Evolutionary conservation across 2,797 vertebrate species (phyloP), one percentile per base, ranked within the genome.

Genomic region (Megalops cyprinoides): DNA sequence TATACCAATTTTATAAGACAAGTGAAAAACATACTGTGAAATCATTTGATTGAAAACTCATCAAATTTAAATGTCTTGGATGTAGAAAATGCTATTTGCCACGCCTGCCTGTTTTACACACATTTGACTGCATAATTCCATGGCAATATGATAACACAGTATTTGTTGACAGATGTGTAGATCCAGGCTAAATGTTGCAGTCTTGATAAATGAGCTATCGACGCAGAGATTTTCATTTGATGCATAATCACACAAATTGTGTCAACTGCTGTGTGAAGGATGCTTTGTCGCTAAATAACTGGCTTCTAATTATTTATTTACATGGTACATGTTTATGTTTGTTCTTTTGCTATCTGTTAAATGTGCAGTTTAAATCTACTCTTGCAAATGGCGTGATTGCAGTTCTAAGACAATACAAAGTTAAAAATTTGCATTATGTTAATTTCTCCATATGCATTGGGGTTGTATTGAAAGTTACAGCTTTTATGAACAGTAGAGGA

Each of bases 121-220:
- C n/a, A 73, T 46, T 46, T 73, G 18, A 44, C 12, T 44, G 69
- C 18, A 18, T 42, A 20, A 10, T 73, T 37, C 23, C 12, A 10
- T 46, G 69, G 69, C 37, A 15, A n/a, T 23, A 23, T 7, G 1
- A 46, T n/a, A 14, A 46, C 7, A 25, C 3, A n/a, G 69, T 20
- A 44, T 73, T 73, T 44, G 42, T 10, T 44, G 69, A 65, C 69
- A 74, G n/a, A 74, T 73, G 42, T 73, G n/a, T 44, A 46, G 69
- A 44, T 46, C n/a, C 4, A 46, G 39, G 69, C 46, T 14, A 48
- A 48, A 74, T 49, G 49, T 74, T 39, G 5, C 44, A 74, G 23
- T 42, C 44, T 49, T 74, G 49, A 48, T 67, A 74, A 46, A 48
- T 74, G n/a, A 28, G 25, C 71, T 49, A 71, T 74, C 42, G 1